Evolutionary conservation across 2,113 vertebrate species (phyloP), one percentile per base, ranked within the genome.

Genomic region (Gallinago undulata): DNA sequence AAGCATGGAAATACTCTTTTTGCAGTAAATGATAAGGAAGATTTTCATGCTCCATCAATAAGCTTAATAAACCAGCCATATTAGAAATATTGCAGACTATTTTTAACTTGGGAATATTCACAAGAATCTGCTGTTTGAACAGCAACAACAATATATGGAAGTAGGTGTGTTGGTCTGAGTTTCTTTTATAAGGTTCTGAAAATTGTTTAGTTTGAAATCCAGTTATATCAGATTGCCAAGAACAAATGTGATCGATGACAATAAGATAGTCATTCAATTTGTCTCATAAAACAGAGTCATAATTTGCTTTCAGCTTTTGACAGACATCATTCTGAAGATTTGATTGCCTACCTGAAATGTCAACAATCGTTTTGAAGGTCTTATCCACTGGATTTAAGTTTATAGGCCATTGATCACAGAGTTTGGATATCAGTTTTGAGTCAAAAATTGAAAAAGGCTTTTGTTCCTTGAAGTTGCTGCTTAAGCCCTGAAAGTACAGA

Each of bases 241-340:
- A 81, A 31, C 8, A 96, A 51, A 73, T 68, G 33, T 4, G 11
- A 86, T 35, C 4, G 0, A 30, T 51, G 22, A 84, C 19, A 87
- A 4, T 31, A 81, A 73, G 41, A 66, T 2, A 73, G 28, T 50
- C 0, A 25, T 62, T 66, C 67, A 73, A 3, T 91, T 87, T 93
- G 41, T 53, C 28, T 90, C 28, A 77, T 57, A 74, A 83, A 77
- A 50, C 15, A 25, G 0, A 0, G 18, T 41, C 9, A 41, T 57
- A 64, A 55, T 56, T 86, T 81, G 16, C n/a, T 90, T 74, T 87
- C 60, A 78, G 17, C 35, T 92, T 96, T 96, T 80, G 35, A 75
- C 47, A 85, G 15, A 25, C 19, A n/a, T 68, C 0, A 19, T 68
- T 72, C 70, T 72, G 41, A 95, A 60, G 33, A 45, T 67, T 74